These are phyloP conservation scores for Byasa hedistus DNA, from an alignment of 2,888 invertebrate species.

Conservation along the genomic window DNA sequence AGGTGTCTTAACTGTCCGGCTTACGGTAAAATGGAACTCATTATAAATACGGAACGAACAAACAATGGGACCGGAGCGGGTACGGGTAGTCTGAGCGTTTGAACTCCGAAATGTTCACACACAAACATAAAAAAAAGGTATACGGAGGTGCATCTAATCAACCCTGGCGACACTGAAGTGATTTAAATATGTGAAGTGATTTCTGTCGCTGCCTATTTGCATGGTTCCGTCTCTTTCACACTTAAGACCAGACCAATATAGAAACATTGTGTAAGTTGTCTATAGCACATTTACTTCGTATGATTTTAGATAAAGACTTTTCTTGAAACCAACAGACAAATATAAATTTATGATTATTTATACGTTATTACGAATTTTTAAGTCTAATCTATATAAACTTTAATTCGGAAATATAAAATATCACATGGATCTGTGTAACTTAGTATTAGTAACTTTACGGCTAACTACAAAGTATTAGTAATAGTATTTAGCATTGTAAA, in stretches of 20 bases:
- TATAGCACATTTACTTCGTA: constrained; percentile 42
- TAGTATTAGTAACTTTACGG: too few relatives aligned
- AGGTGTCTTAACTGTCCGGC: constrained; percentile 45
- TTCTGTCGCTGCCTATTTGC: constrained; percentile 63
- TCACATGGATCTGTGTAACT: too few relatives aligned
- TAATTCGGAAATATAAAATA: too few relatives aligned
- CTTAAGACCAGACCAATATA: constrained; percentile 34
- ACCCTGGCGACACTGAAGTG: constrained; percentile 62
- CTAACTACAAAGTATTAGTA: too few relatives aligned
- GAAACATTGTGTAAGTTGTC: constrained; percentile 43
- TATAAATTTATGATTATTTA: not conserved
- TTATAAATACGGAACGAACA: constrained; percentile 44
- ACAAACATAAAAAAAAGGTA: constrained; percentile 29
- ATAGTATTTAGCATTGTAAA: too few relatives aligned
- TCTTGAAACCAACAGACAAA: not conserved
- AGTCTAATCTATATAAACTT: too few relatives aligned
- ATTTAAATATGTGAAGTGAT: constrained; percentile 54
- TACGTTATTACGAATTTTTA: too few relatives aligned
- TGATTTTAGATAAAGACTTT: not conserved
- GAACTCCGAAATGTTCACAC: constrained; percentile 51
- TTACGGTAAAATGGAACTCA: constrained; percentile 43
- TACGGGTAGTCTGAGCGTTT: constrained; percentile 38
- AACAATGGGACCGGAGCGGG: constrained; percentile 51
- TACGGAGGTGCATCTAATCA: constrained; percentile 74
- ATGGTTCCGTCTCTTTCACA: constrained; percentile 50